Base-by-base conservation (phyloP, 2,113 vertebrate genomes). In the Dunckerocampus dactyliophorus region DNA sequence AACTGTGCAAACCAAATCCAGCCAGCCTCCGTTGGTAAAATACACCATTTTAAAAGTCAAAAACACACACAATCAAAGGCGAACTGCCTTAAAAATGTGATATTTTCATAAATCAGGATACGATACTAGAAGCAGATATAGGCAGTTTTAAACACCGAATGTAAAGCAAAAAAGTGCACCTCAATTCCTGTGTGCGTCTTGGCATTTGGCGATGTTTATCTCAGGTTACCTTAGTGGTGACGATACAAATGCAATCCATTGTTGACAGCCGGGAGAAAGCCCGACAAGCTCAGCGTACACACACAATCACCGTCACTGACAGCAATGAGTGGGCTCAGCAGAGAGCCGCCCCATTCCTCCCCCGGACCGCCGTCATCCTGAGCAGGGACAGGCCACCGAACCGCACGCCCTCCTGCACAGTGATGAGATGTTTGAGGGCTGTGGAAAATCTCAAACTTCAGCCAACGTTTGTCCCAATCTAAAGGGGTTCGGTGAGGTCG, bases 211-310 rank as follows among this genome's bases (percentile, higher is more conserved):
- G 15, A 1, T 8, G 15, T 6, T 1, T 47, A 48, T 56, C 19
- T 56, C 19, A 2, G 22, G 89, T 94, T 95, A 97, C 94, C 95
- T 96, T 96, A 62, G 93, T 96, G 43, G 93, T 95, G 86, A 96
- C 92, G 82, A 96, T 94, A 85, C 94, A 96, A 75, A 96, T 92
- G 89, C 94, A 95, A 88, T 95, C 94, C 95, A 97, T 95, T 52
- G 71, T 84, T 88, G 74, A 1, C 82, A 84, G 87, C 87, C 91
- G 81, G 88, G 70, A 74, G 80, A 58, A 78, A 85, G 73, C 82
- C 89, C 88, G 84, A 51, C 80, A 67, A 86, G 82, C 84, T 88
- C 87, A 90, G 75, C 86, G 76, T 45, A 50, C 42, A 7, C 14
- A 63, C 50, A 48, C 49, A 53, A 59, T 53, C n/a, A 64, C 61